These are phyloP conservation scores for Acrocyrtus sp. DNA, from an alignment of 2,888 invertebrate genomes.

Conservation along the genomic window DNA sequence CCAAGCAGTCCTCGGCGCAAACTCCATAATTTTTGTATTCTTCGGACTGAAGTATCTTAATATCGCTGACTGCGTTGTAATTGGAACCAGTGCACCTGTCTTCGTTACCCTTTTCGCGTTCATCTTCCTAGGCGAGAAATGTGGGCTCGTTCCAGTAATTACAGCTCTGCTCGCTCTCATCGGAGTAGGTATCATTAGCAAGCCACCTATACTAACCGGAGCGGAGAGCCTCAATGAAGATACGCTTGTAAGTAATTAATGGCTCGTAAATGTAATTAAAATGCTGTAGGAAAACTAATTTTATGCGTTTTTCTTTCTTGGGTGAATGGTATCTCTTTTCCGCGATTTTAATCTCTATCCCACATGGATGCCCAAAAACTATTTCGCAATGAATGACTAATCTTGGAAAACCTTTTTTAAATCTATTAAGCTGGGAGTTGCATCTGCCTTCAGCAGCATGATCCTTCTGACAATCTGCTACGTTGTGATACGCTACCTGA, in stretches of 20 bases:
- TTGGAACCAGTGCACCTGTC: constrained; percentile 39
- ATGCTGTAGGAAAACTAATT: no score
- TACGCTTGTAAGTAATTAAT: constrained; percentile 25
- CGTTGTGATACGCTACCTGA: constrained; percentile 42
- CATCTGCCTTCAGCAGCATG: constrained; percentile 44
- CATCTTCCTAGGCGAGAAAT: constrained; percentile 37
- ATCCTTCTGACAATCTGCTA: constrained; percentile 40
- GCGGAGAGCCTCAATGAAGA: constrained; percentile 23
- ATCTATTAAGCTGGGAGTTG: constrained; percentile 45
- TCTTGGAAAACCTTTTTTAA: no score
- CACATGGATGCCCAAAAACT: no score
- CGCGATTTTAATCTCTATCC: neutral
- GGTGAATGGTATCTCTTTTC: no score
- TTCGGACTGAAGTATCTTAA: constrained; percentile 42
- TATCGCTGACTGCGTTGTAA: constrained; percentile 47
- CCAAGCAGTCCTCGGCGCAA: constrained; percentile 49
- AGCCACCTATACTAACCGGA: constrained; percentile 47
- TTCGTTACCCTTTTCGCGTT: constrained; percentile 45
- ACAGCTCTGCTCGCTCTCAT: constrained; percentile 32
- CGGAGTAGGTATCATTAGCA: constrained; percentile 46
- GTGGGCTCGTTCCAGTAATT: constrained; percentile 30
- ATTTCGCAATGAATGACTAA: no score
- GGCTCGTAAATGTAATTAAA: no score
- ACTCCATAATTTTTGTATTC: constrained; percentile 49
- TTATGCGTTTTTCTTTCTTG: no score